Conservation (phyloP, 2,888 invertebrate species). For the Epistrophe grossulariae region DNA sequence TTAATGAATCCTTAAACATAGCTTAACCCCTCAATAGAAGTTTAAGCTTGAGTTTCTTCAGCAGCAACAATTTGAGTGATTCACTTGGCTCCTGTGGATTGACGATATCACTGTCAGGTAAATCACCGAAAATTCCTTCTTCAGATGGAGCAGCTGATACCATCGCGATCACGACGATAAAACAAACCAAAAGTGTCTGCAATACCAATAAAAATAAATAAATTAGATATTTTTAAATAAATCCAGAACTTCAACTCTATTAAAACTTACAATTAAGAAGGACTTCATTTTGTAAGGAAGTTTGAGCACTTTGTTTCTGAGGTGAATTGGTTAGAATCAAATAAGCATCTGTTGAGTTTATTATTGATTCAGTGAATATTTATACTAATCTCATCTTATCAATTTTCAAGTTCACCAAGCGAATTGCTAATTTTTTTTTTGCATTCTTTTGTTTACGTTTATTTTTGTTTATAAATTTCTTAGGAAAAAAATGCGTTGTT, state of each 20-base stretch:
- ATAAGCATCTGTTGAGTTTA: background rate
- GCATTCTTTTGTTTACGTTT: background rate
- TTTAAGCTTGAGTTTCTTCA: slow-evolving; percentile 28
- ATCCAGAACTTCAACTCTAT: no score
- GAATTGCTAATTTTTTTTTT: background rate
- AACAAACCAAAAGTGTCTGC: slow-evolving; percentile 25
- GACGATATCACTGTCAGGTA: slow-evolving; percentile 9
- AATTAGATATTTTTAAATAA: no score
- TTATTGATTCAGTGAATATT: background rate
- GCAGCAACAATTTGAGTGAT: slow-evolving; percentile 5
- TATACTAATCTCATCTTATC: slow-evolving; percentile 2
- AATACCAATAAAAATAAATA: background rate
- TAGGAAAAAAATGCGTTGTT: background rate
- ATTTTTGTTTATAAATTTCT: background rate
- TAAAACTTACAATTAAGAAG: slow-evolving; percentile 19
- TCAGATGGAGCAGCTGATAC: slow-evolving; percentile 8
- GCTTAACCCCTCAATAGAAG: background rate
- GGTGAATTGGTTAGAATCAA: background rate
- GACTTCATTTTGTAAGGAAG: slow-evolving; percentile 3
- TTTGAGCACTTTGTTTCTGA: background rate
- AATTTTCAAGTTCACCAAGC: background rate
- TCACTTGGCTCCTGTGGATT: slow-evolving; percentile 25
- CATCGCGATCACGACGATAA: background rate
- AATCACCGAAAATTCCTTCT: slow-evolving; percentile 24
- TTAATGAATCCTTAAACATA: background rate